Evolutionary conservation across 1,140 invertebrate genomes (phyloP), one percentile per base, ranked within the genome.

Genomic region (Zaprionus davidi): DNA sequence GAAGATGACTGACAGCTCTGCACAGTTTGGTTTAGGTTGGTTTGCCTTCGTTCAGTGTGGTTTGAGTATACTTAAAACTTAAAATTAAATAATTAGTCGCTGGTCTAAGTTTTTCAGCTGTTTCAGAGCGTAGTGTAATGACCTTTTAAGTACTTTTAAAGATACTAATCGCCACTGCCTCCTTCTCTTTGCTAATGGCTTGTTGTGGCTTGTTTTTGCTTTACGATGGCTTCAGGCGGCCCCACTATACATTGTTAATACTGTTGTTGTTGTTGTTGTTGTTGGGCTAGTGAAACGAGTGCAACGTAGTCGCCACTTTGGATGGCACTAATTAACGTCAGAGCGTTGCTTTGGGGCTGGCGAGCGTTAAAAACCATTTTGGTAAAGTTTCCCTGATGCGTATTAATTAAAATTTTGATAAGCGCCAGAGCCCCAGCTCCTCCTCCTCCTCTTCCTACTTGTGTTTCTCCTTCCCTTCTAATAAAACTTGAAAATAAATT

Each of bases 141-240:
- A 90, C 85, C 85, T 90, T 90, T 90, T 90, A 90, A 90, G 85
- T 90, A 90, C 85, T 90, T 90, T 90, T 88, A 79, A 90, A 90
- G 85, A 90, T 90, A 90, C 81, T 90, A 90, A 90, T 90, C 85
- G 86, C 76, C 36, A 31, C 17, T 7, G 64, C n/a, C 57, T 70
- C 76, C 70, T 71, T 65, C 71, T 65, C 38, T 41, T n/a, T 65
- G 75, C 64, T 73, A 77, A 77, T 73, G 75, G 75, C 75, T 77
- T 77, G 75, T 73, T 74, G 73, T 60, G 66, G 69, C 59, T 72
- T 66, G 49, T 65, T 59, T 71, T 66, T 66, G 22, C 20, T 55
- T 26, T 66, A 15, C 20, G 6, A 46, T 11, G 26, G 34, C 15
- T 20, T 46, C 17, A 31, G 51, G 49, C 46, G 5, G 22, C 9